These are phyloP conservation scores for Clamator glandarius DNA, from an alignment of 2,797 vertebrate species.

Conservation along the genomic window DNA sequence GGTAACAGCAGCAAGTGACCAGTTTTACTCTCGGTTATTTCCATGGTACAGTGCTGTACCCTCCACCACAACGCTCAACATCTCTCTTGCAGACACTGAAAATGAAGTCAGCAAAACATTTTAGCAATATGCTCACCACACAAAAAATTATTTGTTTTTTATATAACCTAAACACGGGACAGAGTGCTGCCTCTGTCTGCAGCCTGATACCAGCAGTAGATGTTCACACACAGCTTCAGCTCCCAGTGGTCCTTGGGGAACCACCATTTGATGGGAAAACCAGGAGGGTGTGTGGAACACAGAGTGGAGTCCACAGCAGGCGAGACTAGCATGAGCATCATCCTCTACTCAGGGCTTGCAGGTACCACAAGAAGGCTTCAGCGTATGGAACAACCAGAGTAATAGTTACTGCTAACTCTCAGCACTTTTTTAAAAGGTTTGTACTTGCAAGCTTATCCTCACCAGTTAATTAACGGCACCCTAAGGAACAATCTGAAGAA, in stretches of 20 bases:
- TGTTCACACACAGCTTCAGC: not conserved
- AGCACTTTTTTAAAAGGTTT: not conserved
- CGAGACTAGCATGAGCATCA: not conserved
- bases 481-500: not conserved
- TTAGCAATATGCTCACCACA: not conserved
- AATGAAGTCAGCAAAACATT: not conserved
- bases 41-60: not conserved
- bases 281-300: not conserved
- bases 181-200: not conserved
- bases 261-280: not conserved
- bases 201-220: not conserved
- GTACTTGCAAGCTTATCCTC: not conserved
- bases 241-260: not conserved
- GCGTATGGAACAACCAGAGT: not conserved
- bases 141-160: not conserved
- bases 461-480: not conserved
- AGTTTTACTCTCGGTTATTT: not conserved
- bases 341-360: not conserved
- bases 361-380: not conserved
- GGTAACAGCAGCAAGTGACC: not conserved
- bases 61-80: not conserved
- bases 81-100: not conserved
- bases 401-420: not conserved
- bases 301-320: not conserved
- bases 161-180: not conserved